Evolutionary conservation across 2,888 invertebrate species (phyloP).

Genomic region (Eledone cirrhosa): DNA sequence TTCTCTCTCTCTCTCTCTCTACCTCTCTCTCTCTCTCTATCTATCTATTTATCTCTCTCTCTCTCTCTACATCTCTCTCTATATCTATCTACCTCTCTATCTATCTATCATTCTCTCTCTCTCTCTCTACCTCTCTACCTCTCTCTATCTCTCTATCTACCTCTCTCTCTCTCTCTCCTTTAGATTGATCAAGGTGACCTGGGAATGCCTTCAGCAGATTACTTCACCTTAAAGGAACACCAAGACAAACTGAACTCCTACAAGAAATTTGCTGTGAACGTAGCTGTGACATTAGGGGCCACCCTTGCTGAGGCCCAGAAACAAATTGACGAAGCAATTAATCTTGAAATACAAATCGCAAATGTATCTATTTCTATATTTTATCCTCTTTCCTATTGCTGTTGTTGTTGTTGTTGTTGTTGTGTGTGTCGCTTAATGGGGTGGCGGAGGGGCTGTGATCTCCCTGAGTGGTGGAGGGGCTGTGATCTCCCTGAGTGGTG

Average conservation of each 20-base stretch:
- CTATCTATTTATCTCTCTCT: too few relatives aligned
- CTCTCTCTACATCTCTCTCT: too few relatives aligned
- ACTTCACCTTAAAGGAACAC: conserved; percentile 72
- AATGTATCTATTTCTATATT: conserved; percentile 71
- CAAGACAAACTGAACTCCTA: conserved; percentile 76
- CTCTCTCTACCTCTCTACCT: too few relatives aligned
- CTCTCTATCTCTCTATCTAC: not conserved
- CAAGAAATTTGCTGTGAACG: conserved; percentile 87
- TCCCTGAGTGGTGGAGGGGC: too few relatives aligned
- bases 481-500: too few relatives aligned
- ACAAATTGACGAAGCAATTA: conserved; percentile 78
- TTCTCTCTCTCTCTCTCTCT: too few relatives aligned
- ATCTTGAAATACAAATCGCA: conserved; percentile 82
- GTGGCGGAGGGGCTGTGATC: too few relatives aligned
- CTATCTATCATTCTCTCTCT: too few relatives aligned
- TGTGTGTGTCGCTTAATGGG: too few relatives aligned
- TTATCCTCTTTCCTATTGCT: not conserved
- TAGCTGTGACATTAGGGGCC: conserved; percentile 82
- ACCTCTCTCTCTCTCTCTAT: too few relatives aligned
- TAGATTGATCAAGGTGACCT: conserved; percentile 92
- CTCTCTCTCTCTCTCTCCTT: conserved; percentile 24
- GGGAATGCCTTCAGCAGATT: conserved; percentile 83
- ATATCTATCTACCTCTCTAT: too few relatives aligned
- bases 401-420: too few relatives aligned
- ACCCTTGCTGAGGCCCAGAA: conserved; percentile 73